Percentiles rank a stretch among this genome's conserved stretches.
phyloP scores from a whole-genome alignment of 2,888 invertebrate genomes.

The Mythimna albipuncta region DNA sequence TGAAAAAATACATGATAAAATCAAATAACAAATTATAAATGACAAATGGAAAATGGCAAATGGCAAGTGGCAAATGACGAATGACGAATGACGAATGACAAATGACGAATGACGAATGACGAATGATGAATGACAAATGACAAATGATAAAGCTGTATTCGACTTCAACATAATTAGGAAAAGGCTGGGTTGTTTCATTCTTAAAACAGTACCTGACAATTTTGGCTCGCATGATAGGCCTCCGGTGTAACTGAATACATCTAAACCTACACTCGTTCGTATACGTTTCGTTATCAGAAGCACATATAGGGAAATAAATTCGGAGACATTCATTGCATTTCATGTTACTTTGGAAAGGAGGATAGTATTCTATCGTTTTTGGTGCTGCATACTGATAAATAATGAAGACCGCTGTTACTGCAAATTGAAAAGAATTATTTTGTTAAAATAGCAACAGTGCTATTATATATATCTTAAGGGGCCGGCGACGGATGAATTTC shows the following conservation, averaged over 20 bases:
- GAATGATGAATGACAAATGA: too few relatives aligned
- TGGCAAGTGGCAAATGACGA: too few relatives aligned
- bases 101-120: too few relatives aligned
- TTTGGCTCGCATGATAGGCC: accelerated
- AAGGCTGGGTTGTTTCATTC: neutral
- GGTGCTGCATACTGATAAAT: neutral
- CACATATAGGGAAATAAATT: conserved; percentile 61
- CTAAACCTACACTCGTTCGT: conserved; percentile 55
- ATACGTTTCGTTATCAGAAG: conserved; percentile 53
- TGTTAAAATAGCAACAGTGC: too few relatives aligned
- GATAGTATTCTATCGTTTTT: conserved; percentile 13
- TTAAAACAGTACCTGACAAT: conserved; percentile 9
- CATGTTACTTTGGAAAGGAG: accelerated
- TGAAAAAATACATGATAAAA: too few relatives aligned
- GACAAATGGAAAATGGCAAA: too few relatives aligned
- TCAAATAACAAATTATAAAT: too few relatives aligned
- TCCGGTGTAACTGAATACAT: conserved; percentile 23
- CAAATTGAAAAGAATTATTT: conserved; percentile 1
- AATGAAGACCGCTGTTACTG: conserved; percentile 21
- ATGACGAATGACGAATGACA: too few relatives aligned
- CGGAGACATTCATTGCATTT: conserved; percentile 26
- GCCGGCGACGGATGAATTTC: too few relatives aligned
- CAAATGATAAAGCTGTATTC: too few relatives aligned
- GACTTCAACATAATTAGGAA: too few relatives aligned
- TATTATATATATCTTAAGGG: too few relatives aligned